phyloP scores from a whole-genome alignment of 2,797 vertebrate genomes.

The Microcaecilia unicolor region DNA sequence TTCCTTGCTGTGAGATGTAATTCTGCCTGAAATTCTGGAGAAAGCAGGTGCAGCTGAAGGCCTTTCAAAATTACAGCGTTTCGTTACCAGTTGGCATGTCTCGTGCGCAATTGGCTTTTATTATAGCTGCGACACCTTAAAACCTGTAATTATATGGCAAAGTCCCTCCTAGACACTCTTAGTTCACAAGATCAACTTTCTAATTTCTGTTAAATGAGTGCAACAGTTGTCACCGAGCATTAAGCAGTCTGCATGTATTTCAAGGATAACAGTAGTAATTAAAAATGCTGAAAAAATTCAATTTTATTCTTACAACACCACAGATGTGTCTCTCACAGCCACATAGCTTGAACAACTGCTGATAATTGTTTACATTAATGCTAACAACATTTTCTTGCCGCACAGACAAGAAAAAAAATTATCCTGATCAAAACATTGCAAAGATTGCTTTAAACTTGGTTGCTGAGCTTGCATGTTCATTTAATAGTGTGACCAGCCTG shows the following conservation, averaged over 20 bases:
- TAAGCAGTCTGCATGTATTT: too few species aligned
- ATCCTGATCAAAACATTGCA: constrained; percentile 15
- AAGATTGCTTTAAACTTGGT: constrained; percentile 9
- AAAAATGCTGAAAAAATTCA: constrained; percentile 16
- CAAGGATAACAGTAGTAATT: constrained; percentile 32
- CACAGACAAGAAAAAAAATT: neutral
- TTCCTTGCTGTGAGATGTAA: neutral
- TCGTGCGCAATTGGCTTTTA: constrained; percentile 13
- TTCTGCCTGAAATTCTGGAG: constrained; percentile 14
- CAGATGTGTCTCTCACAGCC: constrained; percentile 12
- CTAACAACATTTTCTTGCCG: constrained; percentile 17
- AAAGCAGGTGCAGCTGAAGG: constrained; percentile 24
- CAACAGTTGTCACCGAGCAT: constrained; percentile 16
- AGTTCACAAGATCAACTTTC: constrained; percentile 13
- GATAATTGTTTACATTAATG: constrained; percentile 30
- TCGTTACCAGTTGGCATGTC: constrained; percentile 16
- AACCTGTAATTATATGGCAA: constrained; percentile 29
- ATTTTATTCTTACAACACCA: constrained; percentile 2
- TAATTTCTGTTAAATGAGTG: constrained; percentile 28
- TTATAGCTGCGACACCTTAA: constrained; percentile 17
- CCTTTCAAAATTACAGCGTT: constrained; percentile 25
- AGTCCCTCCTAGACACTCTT: constrained; percentile 23
- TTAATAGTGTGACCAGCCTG: too few species aligned
- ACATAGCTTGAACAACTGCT: constrained; percentile 10
- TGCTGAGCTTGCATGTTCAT: constrained; percentile 4